Conservation (phyloP, 2,888 invertebrate species). For the Coecobrya sp. region DNA sequence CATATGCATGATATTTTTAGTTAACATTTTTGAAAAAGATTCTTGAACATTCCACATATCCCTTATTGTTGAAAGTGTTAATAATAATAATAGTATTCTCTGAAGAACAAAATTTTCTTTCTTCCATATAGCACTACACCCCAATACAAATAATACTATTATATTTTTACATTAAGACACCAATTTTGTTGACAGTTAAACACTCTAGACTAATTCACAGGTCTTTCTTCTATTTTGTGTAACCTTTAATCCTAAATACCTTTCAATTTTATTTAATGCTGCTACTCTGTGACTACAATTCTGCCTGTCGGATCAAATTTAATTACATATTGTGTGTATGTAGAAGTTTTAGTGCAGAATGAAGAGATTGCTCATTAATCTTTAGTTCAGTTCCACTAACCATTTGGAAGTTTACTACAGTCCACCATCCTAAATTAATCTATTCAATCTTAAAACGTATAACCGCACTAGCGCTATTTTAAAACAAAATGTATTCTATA, state of each 20-base stretch:
- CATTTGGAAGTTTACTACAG: not conserved
- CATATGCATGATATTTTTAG: not conserved
- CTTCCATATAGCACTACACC: not conserved
- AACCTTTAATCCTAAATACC: not conserved
- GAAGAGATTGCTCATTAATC: not conserved
- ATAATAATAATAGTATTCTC: not conserved
- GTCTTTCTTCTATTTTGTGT: not conserved
- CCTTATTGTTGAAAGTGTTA: not conserved
- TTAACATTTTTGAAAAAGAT: not conserved
- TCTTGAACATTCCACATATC: not conserved
- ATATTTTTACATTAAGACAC: conserved; percentile 37
- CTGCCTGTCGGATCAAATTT: conserved; percentile 1
- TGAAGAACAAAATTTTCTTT: not conserved
- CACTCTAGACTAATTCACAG: not conserved
- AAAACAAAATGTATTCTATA: not conserved
- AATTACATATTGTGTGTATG: not conserved
- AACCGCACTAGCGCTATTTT: not conserved
- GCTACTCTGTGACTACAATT: conserved; percentile 37
- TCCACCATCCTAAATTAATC: not conserved
- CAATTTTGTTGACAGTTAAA: conserved; percentile 43
- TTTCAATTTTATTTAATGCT: not conserved
- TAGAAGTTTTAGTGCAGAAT: not conserved
- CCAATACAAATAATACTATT: conserved; percentile 32
- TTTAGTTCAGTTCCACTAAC: not conserved
- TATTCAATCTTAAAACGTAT: not conserved